Base-by-base conservation (phyloP, 92 coral and sea anemone genomes). In the Paragorgia papillata region DNA sequence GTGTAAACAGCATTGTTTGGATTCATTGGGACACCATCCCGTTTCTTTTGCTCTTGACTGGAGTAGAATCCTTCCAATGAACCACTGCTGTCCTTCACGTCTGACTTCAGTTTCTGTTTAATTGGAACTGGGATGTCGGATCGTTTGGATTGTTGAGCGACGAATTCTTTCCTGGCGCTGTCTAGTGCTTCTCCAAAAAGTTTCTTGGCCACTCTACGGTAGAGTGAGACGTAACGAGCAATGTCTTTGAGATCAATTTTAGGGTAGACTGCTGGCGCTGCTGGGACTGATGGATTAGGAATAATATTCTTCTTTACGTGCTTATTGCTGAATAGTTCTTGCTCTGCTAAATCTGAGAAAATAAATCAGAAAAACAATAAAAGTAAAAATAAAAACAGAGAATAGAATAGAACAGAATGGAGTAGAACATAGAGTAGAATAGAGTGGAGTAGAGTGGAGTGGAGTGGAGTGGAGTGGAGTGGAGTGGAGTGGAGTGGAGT, bases 211-310 rank as follows among this genome's bases (percentile, higher is more conserved):
- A 88, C 89, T 18, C 80, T 79, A 24, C 89, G 89, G 76, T 95
- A 95, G 48, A 88, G 75, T 5, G 90, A 79, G 33, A 95, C 99
- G 34, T 96, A 96, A 59, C 88, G 88, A 24, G 99, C 99, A 57
- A 95, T 95, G 77, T 89, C 97, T 44, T 89, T 95, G 56, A 95
- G 90, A 67, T 95, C 97, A 71, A 95, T 95, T 75, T 85, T 90
- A 21, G 97, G 99, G 41, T 88, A 95, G 33, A 83, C 69, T 6
- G 86, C 59, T 18, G 84, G 83, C 0, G 91, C 85, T 17, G 76
- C 84, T 29, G 97, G 91, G 49, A 87, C 86, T 33, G 92, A 87
- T 6, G 89, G 82, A 39, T 80, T 80, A 15, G 86, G 82, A 28
- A 25, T 80, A 7, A 55, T 13, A 15, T 37, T 17, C 7, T 66